A percentile compares a stretch with the other conserved stretches of the same genome.
phyloP scores from a whole-genome alignment of 2,113 vertebrate species.

The Alethe castanea region DNA sequence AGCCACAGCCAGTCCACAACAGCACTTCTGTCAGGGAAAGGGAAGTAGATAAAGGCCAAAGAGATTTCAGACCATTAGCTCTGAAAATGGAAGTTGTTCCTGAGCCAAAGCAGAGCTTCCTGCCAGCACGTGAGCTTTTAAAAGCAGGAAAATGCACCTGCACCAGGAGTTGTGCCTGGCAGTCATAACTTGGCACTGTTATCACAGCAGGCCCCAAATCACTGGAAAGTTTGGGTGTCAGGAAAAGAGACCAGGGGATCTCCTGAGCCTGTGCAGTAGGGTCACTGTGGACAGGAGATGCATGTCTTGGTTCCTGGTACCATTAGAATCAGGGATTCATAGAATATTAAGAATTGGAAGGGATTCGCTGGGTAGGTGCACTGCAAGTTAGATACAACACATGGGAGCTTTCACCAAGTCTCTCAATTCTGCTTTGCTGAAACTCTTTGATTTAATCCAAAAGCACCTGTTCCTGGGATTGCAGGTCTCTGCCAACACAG shows the following conservation, averaged over 20 bases:
- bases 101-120: not conserved
- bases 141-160: not conserved
- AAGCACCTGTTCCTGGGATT: not conserved
- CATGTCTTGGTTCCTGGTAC: not conserved
- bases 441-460: not conserved
- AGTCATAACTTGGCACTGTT: not conserved
- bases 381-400: rapidly evolving
- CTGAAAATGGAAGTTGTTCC: not conserved
- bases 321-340: not conserved
- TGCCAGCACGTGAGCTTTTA: not conserved
- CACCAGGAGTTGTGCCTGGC: not conserved
- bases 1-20: not conserved
- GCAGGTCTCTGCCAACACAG: not conserved
- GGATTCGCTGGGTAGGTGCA: not conserved
- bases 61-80: conserved; percentile 37
- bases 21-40: conserved; percentile 17
- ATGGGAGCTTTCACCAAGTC: rapidly evolving
- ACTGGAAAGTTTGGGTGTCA: not conserved
- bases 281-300: not conserved
- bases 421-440: not conserved
- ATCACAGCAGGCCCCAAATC: not conserved
- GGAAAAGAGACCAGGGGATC: not conserved
- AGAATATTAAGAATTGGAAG: not conserved
- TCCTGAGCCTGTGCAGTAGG: not conserved
- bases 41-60: not conserved